phyloP scores from a whole-genome alignment of 2,113 vertebrate genomes.

The Anolis carolinensis region DNA sequence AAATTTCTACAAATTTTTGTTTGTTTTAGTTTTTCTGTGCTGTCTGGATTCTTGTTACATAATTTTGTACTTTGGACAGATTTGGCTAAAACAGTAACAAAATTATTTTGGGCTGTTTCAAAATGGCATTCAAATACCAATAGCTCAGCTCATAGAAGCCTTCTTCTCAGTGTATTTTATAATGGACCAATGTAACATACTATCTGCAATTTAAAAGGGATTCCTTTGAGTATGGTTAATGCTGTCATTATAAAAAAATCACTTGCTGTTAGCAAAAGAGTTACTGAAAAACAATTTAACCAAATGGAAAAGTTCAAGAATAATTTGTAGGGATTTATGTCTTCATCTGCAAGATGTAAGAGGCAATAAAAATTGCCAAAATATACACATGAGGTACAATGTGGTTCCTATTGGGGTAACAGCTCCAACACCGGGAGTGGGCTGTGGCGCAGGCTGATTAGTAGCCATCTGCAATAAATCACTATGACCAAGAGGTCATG shows the following conservation, averaged over 20 bases:
- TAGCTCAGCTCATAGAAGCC: not conserved
- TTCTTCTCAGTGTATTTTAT: not conserved
- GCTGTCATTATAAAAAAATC: not conserved
- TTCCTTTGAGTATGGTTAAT: not conserved
- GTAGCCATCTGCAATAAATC: no score
- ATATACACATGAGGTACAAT: not conserved
- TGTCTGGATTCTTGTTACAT: no score
- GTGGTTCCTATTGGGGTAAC: not conserved
- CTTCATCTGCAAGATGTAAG: not conserved
- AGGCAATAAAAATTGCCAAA: not conserved
- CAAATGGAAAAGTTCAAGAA: not conserved
- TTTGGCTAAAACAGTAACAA: not conserved
- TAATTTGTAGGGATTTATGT: not conserved
- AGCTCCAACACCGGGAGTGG: accelerated
- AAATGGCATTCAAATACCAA: not conserved
- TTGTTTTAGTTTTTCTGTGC: not conserved
- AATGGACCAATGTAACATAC: not conserved
- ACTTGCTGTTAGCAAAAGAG: constrained; percentile 13
- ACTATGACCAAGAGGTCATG: no score
- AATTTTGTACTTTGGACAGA: not conserved
- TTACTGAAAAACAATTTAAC: not conserved
- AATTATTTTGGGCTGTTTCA: not conserved
- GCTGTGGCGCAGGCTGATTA: no score
- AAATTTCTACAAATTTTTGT: not conserved
- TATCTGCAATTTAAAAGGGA: not conserved